Evolutionary conservation across 64 coral and sea anemone species (phyloP).

Genomic region (Porites australiensis): DNA sequence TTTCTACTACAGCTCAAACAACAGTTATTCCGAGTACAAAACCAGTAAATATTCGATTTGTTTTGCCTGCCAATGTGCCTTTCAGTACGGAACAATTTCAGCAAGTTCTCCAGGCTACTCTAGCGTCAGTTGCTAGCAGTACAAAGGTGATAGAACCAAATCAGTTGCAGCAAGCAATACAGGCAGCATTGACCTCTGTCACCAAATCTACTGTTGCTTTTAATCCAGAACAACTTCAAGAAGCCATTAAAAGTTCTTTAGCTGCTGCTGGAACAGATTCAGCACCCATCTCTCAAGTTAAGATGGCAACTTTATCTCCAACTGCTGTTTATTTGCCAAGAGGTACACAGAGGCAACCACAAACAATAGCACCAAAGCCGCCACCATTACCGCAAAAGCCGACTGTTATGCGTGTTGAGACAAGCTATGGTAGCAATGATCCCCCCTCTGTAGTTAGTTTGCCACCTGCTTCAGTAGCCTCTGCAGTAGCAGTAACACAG

Average conservation of each 20-base stretch:
- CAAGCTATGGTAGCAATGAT: neutral
- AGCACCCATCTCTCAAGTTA: neutral
- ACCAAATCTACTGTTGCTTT: neutral
- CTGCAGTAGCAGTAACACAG: neutral
- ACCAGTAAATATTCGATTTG: constrained; percentile 44
- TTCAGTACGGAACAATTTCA: constrained; percentile 37
- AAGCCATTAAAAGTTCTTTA: constrained; percentile 23
- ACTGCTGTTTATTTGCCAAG: neutral
- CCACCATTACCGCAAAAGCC: neutral
- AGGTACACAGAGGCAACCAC: neutral
- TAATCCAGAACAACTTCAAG: constrained; percentile 1
- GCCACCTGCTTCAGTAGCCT: neutral
- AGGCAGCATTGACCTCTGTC: constrained; percentile 1
- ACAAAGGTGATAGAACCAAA: neutral
- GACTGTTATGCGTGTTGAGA: neutral
- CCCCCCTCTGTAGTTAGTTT: neutral
- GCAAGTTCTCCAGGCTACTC: constrained; percentile 23
- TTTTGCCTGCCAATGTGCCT: constrained; percentile 33
- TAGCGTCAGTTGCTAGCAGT: neutral
- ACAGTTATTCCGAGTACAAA: neutral
- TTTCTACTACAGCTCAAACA: neutral
- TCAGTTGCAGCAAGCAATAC: constrained; percentile 31
- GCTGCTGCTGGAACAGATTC: neutral
- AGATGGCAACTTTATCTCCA: neutral
- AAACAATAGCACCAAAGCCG: neutral